Percentiles rank a stretch among this genome's conserved stretches.
Evolutionary conservation across 2,797 vertebrate species (phyloP).

Genomic region (Peromyscus aztecus): DNA sequence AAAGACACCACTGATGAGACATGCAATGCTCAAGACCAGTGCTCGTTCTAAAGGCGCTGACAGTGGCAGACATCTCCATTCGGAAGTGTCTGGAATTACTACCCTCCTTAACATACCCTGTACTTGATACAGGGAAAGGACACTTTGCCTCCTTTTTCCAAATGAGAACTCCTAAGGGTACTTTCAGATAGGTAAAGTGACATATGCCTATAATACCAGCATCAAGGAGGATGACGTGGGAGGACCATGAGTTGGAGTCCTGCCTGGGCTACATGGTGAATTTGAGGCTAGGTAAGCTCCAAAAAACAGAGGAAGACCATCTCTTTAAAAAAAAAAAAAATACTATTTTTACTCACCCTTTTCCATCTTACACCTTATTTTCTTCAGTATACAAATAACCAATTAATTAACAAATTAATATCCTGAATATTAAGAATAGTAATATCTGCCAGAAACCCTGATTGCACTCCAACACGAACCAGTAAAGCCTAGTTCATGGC

Average conservation of each 20-base stretch:
- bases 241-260: neutral
- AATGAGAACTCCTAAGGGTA: slow-evolving; percentile 32
- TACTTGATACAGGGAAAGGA: slow-evolving; percentile 8
- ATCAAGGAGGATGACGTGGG: neutral
- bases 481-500: neutral
- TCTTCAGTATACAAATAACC: slow-evolving; percentile 18
- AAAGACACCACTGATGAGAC: neutral
- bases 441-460: slow-evolving; percentile 23
- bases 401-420: neutral
- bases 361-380: slow-evolving; percentile 6
- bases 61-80: neutral
- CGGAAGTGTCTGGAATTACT: neutral
- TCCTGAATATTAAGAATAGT: neutral
- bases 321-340: neutral
- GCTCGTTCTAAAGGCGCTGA: slow-evolving; percentile 26
- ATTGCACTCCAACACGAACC: neutral
- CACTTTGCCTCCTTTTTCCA: neutral
- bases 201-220: neutral
- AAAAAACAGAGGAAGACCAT: neutral
- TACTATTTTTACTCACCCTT: slow-evolving; percentile 49
- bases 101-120: neutral
- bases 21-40: neutral
- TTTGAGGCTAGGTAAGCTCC: neutral
- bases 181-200: neutral
- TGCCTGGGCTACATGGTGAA: neutral